Conservation (phyloP, 2,113 vertebrate genomes). For the Steatornis caripensis region DNA sequence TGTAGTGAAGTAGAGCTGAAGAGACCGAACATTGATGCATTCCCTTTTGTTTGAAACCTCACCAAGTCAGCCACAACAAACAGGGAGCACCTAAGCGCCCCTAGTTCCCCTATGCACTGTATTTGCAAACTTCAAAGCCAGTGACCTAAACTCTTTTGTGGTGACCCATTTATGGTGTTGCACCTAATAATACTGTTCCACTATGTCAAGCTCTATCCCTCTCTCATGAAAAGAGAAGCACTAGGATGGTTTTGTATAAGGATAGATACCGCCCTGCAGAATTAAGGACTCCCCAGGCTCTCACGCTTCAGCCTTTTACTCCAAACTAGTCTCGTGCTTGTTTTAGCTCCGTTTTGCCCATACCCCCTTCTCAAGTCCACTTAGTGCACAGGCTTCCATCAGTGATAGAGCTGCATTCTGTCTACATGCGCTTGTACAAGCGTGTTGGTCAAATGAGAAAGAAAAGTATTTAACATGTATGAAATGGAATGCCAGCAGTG, state of each 20-base stretch:
- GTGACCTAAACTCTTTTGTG: background rate
- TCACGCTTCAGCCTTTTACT: background rate
- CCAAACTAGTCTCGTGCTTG: background rate
- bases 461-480: background rate
- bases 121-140: background rate
- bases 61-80: background rate
- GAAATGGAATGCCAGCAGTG: background rate
- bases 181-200: background rate
- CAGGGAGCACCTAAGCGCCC: background rate
- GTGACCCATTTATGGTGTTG: background rate
- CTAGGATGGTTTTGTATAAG: background rate
- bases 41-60: background rate
- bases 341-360: background rate
- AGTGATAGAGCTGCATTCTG: background rate
- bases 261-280: background rate
- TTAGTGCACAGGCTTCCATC: background rate
- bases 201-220: background rate
- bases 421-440: background rate
- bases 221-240: background rate
- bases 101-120: fast-evolving
- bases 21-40: background rate
- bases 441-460: background rate
- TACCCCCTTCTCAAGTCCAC: background rate
- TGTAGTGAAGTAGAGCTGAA: background rate
- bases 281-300: background rate